phyloP scores from a whole-genome alignment of 2,888 invertebrate genomes.

The Caenorhabditis afra region DNA sequence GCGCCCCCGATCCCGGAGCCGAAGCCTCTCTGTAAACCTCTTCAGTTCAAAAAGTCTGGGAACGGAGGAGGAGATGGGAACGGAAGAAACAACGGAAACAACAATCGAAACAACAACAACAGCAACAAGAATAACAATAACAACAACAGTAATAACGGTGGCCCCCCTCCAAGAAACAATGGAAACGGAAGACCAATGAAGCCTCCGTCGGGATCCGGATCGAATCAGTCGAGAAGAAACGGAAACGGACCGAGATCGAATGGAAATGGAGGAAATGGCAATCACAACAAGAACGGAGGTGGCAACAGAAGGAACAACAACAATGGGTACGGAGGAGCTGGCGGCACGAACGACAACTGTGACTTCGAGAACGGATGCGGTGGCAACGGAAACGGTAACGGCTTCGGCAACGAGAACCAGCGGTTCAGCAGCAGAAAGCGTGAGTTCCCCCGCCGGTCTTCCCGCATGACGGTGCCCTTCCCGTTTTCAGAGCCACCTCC shows the following conservation, averaged over 20 bases:
- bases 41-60: conserved; percentile 42
- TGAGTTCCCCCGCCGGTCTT: conserved; percentile 8
- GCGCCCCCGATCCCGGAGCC: conserved; percentile 58
- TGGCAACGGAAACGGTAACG: conserved; percentile 22
- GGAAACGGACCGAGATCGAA: conserved; percentile 31
- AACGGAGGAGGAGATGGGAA: conserved; percentile 35
- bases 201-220: conserved; percentile 27
- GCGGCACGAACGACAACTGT: conserved; percentile 3
- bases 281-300: background rate
- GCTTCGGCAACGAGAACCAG: conserved; percentile 21
- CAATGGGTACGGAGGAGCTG: conserved; percentile 21
- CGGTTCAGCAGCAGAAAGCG: conserved; percentile 48
- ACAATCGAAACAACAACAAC: conserved; percentile 18
- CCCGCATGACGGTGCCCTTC: background rate
- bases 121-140: conserved; percentile 5
- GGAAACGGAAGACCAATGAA: conserved; percentile 26
- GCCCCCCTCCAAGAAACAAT: conserved; percentile 30
- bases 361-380: conserved; percentile 22
- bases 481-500: conserved; percentile 27
- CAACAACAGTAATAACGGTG: conserved; percentile 13
- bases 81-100: background rate
- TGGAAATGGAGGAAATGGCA: conserved; percentile 8
- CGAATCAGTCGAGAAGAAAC: conserved; percentile 33
- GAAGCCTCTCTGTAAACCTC: conserved; percentile 41
- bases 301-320: conserved; percentile 32